These are phyloP conservation scores for Bombus vancouverensis DNA, from an alignment of 1,140 invertebrate genomes.

Conservation along the genomic window DNA sequence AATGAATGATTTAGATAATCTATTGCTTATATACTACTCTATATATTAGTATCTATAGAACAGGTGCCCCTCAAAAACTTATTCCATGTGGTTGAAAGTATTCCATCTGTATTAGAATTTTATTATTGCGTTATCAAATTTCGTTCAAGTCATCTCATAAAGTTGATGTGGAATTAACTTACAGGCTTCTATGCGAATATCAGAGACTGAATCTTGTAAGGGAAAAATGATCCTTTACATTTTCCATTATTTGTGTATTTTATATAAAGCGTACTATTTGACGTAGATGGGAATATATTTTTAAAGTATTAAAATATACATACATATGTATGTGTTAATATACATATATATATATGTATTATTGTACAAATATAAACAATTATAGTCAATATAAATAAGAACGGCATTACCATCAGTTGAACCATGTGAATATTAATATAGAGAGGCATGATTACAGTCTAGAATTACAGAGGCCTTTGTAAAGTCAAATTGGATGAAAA, in stretches of 20 bases:
- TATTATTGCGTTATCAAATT: constrained; percentile 35
- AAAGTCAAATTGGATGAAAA: constrained; percentile 41
- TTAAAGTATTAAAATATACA: constrained; percentile 62
- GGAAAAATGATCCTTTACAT: constrained; percentile 57
- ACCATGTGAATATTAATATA: constrained; percentile 38
- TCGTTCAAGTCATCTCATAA: constrained; percentile 43
- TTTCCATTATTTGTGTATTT: constrained; percentile 68
- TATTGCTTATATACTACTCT: constrained; percentile 33
- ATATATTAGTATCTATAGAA: constrained; percentile 41
- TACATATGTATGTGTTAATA: constrained; percentile 24
- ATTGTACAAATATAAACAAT: constrained; percentile 58
- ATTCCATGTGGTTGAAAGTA: constrained; percentile 49
- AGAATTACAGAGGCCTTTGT: constrained; percentile 61
- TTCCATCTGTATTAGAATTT: constrained; percentile 10
- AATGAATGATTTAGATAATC: constrained; percentile 55
- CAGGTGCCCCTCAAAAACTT: constrained; percentile 27
- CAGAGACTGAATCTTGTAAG: constrained; percentile 66
- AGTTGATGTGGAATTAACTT: constrained; percentile 44
- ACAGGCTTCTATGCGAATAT: constrained; percentile 50
- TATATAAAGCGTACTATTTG: constrained; percentile 52
- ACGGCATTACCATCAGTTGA: constrained; percentile 36
- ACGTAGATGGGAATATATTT: constrained; percentile 65
- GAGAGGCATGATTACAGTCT: constrained; percentile 47
- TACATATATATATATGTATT: constrained; percentile 41
- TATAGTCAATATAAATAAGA: constrained; percentile 57